Percentiles rank a stretch among this genome's conserved stretches.
phyloP scores from a whole-genome alignment of 1,140 invertebrate species.

The Lanistes nyassanus region DNA sequence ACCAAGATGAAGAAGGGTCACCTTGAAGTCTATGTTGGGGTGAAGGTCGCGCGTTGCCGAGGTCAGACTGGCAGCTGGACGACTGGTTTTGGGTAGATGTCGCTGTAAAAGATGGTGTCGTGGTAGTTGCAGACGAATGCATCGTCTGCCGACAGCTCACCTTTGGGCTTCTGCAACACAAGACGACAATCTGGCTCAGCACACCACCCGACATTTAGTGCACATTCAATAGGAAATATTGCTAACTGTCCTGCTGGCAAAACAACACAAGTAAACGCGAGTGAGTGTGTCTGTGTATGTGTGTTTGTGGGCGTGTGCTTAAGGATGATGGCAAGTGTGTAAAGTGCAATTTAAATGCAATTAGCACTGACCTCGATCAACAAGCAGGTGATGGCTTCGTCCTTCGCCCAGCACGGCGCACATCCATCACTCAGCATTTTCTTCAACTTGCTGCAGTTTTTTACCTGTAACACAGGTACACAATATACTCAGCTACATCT shows the following conservation, averaged over 20 bases:
- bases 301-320: too few species aligned
- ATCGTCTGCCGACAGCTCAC: constrained; percentile 29
- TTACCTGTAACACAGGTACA: constrained; percentile 3
- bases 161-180: constrained; percentile 32
- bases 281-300: too few species aligned
- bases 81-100: constrained; percentile 41
- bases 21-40: not conserved
- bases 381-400: constrained; percentile 9
- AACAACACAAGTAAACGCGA: too few species aligned
- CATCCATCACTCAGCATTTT: not conserved
- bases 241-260: too few species aligned
- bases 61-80: constrained; percentile 42
- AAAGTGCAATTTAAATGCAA: not conserved
- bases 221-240: too few species aligned
- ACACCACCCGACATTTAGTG: too few species aligned
- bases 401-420: not conserved
- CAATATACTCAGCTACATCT: too few species aligned
- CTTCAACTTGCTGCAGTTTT: constrained; percentile 2
- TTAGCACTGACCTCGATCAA: constrained; percentile 14
- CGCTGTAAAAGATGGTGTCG: constrained; percentile 35
- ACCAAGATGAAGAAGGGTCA: not conserved
- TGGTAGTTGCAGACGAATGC: constrained; percentile 35
- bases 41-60: not conserved
- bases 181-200: not conserved
- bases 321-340: not conserved